Evolutionary conservation across 2,113 vertebrate species (phyloP).

Genomic region (chimpanzee (Pan troglodytes)): DNA sequence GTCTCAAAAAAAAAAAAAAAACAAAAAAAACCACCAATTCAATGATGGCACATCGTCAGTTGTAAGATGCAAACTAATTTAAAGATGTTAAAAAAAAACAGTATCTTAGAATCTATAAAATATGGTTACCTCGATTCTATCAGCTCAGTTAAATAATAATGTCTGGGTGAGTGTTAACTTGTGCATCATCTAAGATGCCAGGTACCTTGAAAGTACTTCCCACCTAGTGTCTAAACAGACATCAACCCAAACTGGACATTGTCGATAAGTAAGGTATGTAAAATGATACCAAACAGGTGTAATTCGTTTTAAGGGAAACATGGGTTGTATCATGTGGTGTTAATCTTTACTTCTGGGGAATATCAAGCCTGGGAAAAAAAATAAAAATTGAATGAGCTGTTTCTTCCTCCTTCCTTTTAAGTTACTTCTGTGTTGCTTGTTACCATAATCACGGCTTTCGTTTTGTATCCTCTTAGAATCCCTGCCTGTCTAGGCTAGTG

Average conservation of each 20-base stretch:
- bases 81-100: background rate
- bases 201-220: background rate
- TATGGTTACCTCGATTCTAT: background rate
- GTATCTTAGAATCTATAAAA: conserved; percentile 13
- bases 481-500: background rate
- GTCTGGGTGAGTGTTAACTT: background rate
- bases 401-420: background rate
- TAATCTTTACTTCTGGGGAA: background rate
- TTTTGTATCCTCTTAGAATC: background rate
- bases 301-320: background rate
- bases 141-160: background rate
- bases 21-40: background rate
- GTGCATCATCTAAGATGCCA: background rate
- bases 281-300: background rate
- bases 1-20: no score
- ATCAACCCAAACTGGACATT: background rate
- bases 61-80: background rate
- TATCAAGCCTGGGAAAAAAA: background rate
- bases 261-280: background rate
- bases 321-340: background rate
- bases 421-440: background rate
- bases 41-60: background rate
- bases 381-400: background rate
- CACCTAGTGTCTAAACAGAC: background rate
- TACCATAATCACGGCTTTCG: background rate